phyloP scores from a whole-genome alignment of 1,140 invertebrate genomes.

The Cataglyphis hispanica region DNA sequence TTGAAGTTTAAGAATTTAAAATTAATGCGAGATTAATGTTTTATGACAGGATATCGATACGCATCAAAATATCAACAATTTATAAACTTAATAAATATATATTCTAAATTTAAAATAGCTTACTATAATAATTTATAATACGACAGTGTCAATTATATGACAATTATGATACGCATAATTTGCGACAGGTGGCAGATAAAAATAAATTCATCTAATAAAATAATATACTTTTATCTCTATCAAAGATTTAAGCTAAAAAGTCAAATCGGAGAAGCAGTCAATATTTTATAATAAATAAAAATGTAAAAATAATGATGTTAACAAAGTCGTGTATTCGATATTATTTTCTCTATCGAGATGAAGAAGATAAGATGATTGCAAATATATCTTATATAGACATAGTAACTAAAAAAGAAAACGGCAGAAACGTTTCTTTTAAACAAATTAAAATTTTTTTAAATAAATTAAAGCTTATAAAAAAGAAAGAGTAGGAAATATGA shows the following conservation, averaged over 20 bases:
- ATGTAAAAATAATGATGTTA: neutral
- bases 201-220: conserved; percentile 12
- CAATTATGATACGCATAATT: too few relatives aligned
- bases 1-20: neutral
- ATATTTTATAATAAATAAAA: conserved; percentile 34
- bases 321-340: neutral
- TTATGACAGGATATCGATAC: neutral
- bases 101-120: neutral
- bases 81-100: neutral
- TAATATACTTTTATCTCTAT: conserved; percentile 27
- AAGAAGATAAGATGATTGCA: neutral
- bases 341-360: neutral
- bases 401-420: neutral
- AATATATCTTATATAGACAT: neutral
- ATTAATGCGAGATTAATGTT: neutral
- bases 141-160: neutral
- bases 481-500: neutral
- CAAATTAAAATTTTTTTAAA: neutral
- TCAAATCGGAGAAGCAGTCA: neutral
- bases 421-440: neutral
- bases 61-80: neutral
- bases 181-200: neutral
- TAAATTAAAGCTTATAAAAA: neutral
- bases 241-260: neutral
- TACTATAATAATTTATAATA: conserved; percentile 12